These are phyloP conservation scores for Penaeus indicus DNA, from an alignment of 1,140 invertebrate genomes.

Conservation along the genomic window DNA sequence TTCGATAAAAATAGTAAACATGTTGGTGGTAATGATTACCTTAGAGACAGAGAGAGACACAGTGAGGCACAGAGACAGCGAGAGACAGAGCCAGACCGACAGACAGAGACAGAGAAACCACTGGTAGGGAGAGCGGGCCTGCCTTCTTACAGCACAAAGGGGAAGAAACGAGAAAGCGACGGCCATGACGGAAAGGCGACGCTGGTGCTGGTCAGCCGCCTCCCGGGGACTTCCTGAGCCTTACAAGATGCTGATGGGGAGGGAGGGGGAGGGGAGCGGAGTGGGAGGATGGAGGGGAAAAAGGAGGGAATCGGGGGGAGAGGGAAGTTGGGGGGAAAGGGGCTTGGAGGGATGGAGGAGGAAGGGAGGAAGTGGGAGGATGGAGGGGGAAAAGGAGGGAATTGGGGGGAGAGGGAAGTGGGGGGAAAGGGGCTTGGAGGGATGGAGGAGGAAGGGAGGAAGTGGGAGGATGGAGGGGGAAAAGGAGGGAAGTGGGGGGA, in stretches of 20 bases:
- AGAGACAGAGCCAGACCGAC: neutral
- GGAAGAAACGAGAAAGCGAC: neutral
- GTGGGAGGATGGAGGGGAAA: conserved; percentile 5
- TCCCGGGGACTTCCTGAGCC: no score
- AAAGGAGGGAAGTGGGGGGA: neutral
- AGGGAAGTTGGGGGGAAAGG: no score
- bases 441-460: no score
- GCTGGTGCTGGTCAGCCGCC: no score
- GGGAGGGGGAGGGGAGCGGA: neutral
- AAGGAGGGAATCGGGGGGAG: neutral
- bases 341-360: neutral
- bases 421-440: no score
- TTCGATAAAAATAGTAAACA: no score
- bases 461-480: conserved; percentile 5
- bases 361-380: neutral
- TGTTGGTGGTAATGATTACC: no score
- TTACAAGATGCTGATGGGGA: neutral
- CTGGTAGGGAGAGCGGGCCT: no score
- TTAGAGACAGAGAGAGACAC: no score
- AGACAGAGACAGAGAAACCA: neutral
- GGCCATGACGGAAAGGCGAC: neutral
- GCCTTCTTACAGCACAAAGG: neutral
- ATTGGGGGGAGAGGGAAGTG: no score
- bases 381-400: neutral
- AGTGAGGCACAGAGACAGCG: no score